phyloP scores from a whole-genome alignment of 2,797 vertebrate species.

The Neostethus bicornis region DNA sequence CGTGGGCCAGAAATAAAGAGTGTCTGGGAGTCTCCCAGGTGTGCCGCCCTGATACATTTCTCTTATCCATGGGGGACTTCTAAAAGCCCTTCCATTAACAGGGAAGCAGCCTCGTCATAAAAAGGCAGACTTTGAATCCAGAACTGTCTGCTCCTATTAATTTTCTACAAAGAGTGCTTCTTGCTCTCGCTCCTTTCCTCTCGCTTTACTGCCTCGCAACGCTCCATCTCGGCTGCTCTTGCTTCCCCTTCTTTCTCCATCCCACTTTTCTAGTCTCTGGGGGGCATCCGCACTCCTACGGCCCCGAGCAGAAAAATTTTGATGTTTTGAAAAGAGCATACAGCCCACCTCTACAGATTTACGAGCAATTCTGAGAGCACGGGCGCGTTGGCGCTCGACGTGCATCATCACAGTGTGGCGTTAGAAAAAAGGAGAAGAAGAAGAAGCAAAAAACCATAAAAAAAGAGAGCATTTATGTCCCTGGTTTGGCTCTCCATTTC shows the following conservation, averaged over 20 bases:
- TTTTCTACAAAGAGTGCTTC: slow-evolving; percentile 76
- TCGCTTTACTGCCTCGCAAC: slow-evolving; percentile 36
- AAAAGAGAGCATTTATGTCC: slow-evolving; percentile 39
- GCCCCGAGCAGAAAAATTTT: slow-evolving; percentile 42
- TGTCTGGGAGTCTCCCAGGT: slow-evolving; percentile 73
- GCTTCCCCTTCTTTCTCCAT: slow-evolving; percentile 35
- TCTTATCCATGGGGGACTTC: slow-evolving; percentile 71
- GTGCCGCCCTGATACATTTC: slow-evolving; percentile 73
- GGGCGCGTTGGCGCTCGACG: slow-evolving; percentile 12
- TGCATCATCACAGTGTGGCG: slow-evolving; percentile 28
- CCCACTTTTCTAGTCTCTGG: slow-evolving; percentile 50
- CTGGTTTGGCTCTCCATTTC: slow-evolving; percentile 50
- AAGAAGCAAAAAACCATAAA: slow-evolving; percentile 30
- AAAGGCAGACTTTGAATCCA: slow-evolving; percentile 74
- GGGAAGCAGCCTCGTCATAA: slow-evolving; percentile 70
- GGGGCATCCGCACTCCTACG: slow-evolving; percentile 40
- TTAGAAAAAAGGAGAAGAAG: neutral
- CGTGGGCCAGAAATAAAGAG: slow-evolving; percentile 69
- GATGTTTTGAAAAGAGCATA: slow-evolving; percentile 40
- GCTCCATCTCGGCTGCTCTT: slow-evolving; percentile 43
- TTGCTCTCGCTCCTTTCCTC: slow-evolving; percentile 37
- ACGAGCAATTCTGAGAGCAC: slow-evolving; percentile 13
- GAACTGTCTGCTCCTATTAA: slow-evolving; percentile 80
- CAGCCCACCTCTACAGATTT: slow-evolving; percentile 20
- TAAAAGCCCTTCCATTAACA: slow-evolving; percentile 83